phyloP scores from a whole-genome alignment of 2,797 vertebrate genomes.

The Chelmon rostratus region DNA sequence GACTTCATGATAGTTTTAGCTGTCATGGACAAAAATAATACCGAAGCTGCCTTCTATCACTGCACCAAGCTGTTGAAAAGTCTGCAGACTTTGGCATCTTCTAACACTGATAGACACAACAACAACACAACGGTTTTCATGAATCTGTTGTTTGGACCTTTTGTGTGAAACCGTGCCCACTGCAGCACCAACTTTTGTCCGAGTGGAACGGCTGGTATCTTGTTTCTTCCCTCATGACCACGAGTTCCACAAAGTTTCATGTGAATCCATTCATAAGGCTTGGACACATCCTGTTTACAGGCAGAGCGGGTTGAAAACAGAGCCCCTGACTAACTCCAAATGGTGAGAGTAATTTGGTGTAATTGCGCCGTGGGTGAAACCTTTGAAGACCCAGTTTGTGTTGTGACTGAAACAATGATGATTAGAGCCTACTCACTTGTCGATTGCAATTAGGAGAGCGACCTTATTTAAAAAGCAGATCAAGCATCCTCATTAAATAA shows the following conservation, averaged over 20 bases:
- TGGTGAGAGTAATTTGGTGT: constrained; percentile 79
- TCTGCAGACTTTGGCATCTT: neutral
- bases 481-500: neutral
- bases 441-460: constrained; percentile 85
- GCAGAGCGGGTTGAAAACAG: constrained; percentile 30
- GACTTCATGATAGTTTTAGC: neutral
- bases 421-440: constrained; percentile 88
- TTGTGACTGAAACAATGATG: constrained; percentile 82
- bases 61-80: neutral
- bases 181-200: neutral
- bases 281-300: constrained; percentile 62
- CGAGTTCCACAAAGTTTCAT: constrained; percentile 14
- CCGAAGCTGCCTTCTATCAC: neutral
- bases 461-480: constrained; percentile 86
- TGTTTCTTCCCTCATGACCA: constrained; percentile 8
- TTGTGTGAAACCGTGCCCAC: neutral
- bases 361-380: constrained; percentile 85
- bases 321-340: constrained; percentile 58
- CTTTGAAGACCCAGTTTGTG: constrained; percentile 88
- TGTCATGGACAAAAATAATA: neutral
- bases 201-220: neutral
- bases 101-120: neutral
- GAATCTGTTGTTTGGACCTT: neutral
- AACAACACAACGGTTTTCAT: neutral
- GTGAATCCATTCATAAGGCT: constrained; percentile 32